Evolutionary conservation across 2,113 vertebrate genomes (phyloP), one percentile per base, ranked within the genome.

Genomic region (Nothobranchius kuhntae): DNA sequence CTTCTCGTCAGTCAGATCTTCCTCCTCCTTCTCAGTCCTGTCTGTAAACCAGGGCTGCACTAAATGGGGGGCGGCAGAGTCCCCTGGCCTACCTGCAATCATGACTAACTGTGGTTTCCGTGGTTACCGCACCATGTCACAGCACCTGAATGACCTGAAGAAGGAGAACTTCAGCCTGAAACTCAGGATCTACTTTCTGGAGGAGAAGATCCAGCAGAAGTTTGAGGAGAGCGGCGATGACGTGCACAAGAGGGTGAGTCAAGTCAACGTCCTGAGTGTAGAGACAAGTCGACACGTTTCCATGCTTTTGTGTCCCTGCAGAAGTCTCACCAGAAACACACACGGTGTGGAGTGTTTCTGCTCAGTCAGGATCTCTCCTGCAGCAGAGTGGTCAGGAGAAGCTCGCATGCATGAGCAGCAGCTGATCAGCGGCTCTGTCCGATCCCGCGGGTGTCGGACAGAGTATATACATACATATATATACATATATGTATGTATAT

Each of bases 111-210:
- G 65, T 53, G 65, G 15, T 81, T 83, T 84, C 66, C 82, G 14
- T 9, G 95, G 95, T 82, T 98, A 94, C 84, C 96, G 96, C 87
- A 98, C 97, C 65, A 92, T 99, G 85, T 97, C 96, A 61, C 96
- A 99, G 95, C 97, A 99, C 90, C 96, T 98, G 86, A 96, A 96
- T 58, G 96, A 98, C 94, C 93, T 99, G 89, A 99, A 99, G 92
- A 99, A 98, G 89, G 97, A 99, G 92, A 99, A 98, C 92, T 99
- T 99, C 95, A 99, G 96, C 92, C 94, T 99, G 85, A 99, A 99
- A 90, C 93, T 98, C 60, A 89, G 97, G 87, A 98, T 99, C 90
- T 98, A 99, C 89, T 99, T 99, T 90, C 92, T 99, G 93, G 97
- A 99, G 88, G 97, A 98, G 85, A 94, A 92, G 35, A 93, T 99